phyloP scores from a whole-genome alignment of 2,888 invertebrate genomes.

The Ichneumon xanthorius region DNA sequence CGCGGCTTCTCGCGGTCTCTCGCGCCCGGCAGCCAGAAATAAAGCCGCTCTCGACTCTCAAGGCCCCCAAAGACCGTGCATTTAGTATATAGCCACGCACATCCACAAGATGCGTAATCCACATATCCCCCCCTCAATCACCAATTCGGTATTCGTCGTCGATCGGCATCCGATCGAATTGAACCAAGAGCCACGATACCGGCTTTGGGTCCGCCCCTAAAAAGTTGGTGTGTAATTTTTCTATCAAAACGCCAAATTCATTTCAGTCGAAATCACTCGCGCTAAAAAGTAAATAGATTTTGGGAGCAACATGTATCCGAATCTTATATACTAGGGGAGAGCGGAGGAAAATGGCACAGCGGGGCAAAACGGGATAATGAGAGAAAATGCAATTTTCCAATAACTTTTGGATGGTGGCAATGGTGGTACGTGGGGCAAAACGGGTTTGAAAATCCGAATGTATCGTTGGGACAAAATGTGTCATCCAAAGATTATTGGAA shows the following conservation, averaged over 20 bases:
- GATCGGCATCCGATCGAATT: neutral
- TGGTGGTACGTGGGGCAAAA: no score
- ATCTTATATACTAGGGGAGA: neutral
- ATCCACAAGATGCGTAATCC: conserved; percentile 18
- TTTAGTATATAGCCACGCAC: conserved; percentile 47
- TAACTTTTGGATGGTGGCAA: no score
- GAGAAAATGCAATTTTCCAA: no score
- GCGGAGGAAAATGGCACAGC: no score
- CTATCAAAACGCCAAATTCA: neutral
- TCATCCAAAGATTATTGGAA: no score
- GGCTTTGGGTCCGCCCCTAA: neutral
- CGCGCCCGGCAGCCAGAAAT: conserved; percentile 74
- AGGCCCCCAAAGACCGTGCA: conserved; percentile 61
- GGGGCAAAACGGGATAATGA: no score
- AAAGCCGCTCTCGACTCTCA: conserved; percentile 71
- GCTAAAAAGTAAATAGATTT: neutral
- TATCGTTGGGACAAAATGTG: no score
- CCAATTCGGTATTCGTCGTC: neutral
- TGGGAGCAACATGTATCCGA: neutral
- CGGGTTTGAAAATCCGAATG: no score
- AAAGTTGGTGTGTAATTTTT: no score
- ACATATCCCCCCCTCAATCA: neutral
- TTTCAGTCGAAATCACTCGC: neutral
- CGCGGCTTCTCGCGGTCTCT: conserved; percentile 48
- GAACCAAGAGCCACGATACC: neutral